Conservation (phyloP, 2,797 vertebrate species). For the Scarus forsteni region DNA sequence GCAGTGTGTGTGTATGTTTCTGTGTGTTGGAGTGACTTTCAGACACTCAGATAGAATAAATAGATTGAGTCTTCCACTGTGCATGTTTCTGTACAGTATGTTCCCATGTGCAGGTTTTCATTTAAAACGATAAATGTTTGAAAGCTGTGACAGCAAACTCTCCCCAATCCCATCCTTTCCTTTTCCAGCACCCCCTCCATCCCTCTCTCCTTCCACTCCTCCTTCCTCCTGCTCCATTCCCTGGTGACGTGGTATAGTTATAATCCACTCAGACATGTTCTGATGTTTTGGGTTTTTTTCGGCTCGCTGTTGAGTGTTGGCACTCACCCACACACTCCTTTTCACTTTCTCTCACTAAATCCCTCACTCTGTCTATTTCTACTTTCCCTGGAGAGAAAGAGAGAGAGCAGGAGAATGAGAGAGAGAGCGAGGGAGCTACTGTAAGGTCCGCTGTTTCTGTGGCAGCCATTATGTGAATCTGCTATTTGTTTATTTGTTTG, state of each 20-base stretch:
- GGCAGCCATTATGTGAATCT: slow-evolving; percentile 68
- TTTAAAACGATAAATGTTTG: slow-evolving; percentile 51
- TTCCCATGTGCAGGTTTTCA: slow-evolving; percentile 54
- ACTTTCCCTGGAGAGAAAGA: slow-evolving; percentile 44
- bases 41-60: slow-evolving; percentile 43
- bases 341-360: slow-evolving; percentile 49
- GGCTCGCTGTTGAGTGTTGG: slow-evolving; percentile 55
- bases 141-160: slow-evolving; percentile 46
- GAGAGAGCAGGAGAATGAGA: neutral
- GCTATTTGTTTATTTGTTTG: slow-evolving; percentile 62
- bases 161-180: slow-evolving; percentile 16
- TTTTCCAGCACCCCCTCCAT: slow-evolving; percentile 5
- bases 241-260: slow-evolving; percentile 58
- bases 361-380: slow-evolving; percentile 57
- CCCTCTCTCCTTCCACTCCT: slow-evolving; percentile 3
- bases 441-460: slow-evolving; percentile 49
- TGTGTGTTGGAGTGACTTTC: slow-evolving; percentile 27
- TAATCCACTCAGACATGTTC: slow-evolving; percentile 74
- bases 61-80: slow-evolving; percentile 40
- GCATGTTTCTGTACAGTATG: slow-evolving; percentile 37
- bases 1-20: slow-evolving; percentile 13
- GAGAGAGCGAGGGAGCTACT: slow-evolving; percentile 21
- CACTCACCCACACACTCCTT: slow-evolving; percentile 61
- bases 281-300: slow-evolving; percentile 47
- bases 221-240: slow-evolving; percentile 30